Base-by-base conservation (phyloP, 2,113 vertebrate species). In the Carassius gibelio region DNA sequence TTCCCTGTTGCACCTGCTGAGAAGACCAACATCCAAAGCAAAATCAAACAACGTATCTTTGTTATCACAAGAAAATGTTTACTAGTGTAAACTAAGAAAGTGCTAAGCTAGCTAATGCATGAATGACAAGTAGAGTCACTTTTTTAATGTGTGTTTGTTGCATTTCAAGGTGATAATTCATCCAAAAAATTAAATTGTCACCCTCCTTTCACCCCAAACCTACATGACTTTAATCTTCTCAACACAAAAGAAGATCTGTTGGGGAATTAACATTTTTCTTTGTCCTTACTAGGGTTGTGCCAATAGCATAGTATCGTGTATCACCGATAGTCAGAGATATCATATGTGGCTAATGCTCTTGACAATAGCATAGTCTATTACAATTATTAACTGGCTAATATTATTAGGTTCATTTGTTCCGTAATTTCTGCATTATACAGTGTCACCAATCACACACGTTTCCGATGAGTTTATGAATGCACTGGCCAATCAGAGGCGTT, bases 1-100 rank as follows among this genome's bases (percentile, higher is more conserved):
- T 91, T 85, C 89, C 91, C 93, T 92, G 88, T 79, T 85, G 85
- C 88, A 80, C 86, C 86, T 92, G 87, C 85, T 84, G 81, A 50
- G 38, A 66, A 84, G 61, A 84, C 26, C 84, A 84, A 75, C 75
- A 89, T 7, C 59, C 85, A 89, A 76, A 79, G 87, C 19, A 87
- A 93, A 3, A 59, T 87, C 38, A 87, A 48, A 74, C 81, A 55
- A 6, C 74, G 66, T 38, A 17, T 38, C 72, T 36, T 61, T 21
- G 19, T 4, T 59, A 72, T 19, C 6, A 38, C 62, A 69, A 74
- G 14, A 19, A 64, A 85, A 11, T 75, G n/a, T 42, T 48, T 42
- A 23, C 30, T 55, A 55, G 17, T 10, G 36, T 50, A 48, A 75
- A 52, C 9, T 21, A 26, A 1, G 30, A 1, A 71, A 38, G 34